Base-by-base conservation (phyloP, 2,888 invertebrate genomes). In the Drosophila infuscata region DNA sequence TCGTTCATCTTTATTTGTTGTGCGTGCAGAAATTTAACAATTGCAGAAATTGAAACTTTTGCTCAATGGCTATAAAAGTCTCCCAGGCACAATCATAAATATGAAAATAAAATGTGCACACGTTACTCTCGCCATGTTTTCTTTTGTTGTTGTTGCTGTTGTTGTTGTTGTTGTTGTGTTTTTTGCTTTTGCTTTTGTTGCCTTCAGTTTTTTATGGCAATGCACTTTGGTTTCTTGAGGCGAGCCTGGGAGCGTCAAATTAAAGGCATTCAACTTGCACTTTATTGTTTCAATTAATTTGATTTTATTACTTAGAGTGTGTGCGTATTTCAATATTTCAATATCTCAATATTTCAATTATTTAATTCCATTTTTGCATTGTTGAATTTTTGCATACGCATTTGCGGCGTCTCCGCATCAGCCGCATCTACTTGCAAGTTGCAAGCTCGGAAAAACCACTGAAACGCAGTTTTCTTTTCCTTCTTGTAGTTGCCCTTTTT, bases 21-120 rank as follows among this genome's bases (percentile, higher is more conserved):
- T 85, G 83, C 86, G 81, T 83, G 84, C 83, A 88, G 70, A 81
- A 88, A 85, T 83, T 88, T 76, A 85, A 82, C 86, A 88, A 88
- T 83, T 86, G 88, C 76, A 70, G 81, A 83, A 84, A 88, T 77
- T 85, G 85, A 88, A 88, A 88, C 88, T 88, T 82, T 84, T 84
- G 75, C 81, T 84, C 82, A 72, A 74, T 64, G 70, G 60, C 65
- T 65, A 62, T 63, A 61, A 69, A 65, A 65, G 65, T 63, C 70
- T 67, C 66, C 59, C 81, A 76, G 67, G 68, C 77, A 66, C 65
- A 70, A 86, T 68, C 77, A 74, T 76, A 72, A 70, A 83, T 77
- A 77, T 83, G 63, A 82, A 73, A 72, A 87, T 83, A 70, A 86
- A 82, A 86, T 83, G 78, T 77, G 78, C 77, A 86, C 86, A 86